Evolutionary conservation across 1,140 invertebrate species (phyloP).

Genomic region (Bicyclus anynana): DNA sequence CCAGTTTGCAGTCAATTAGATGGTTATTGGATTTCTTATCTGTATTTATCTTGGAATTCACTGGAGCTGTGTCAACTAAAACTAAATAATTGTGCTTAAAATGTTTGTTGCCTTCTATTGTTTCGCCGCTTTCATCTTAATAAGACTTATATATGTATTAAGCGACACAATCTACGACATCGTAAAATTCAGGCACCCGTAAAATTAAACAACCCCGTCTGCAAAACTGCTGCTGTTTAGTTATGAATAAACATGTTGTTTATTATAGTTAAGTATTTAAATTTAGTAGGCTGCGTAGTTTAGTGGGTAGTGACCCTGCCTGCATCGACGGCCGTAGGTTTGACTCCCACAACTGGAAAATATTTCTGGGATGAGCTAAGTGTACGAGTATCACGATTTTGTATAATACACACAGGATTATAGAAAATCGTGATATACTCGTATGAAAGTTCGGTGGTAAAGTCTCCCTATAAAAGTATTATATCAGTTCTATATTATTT

Average conservation of each 20-base stretch:
- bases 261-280: constrained; percentile 8
- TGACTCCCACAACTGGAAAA: too few relatives aligned
- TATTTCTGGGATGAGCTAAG: too few relatives aligned
- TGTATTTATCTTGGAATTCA: constrained; percentile 8
- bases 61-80: constrained; percentile 1
- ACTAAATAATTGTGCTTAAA: neutral
- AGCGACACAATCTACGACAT: constrained; percentile 26
- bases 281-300: too few relatives aligned
- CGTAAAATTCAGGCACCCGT: constrained; percentile 27
- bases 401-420: too few relatives aligned
- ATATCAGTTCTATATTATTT: too few relatives aligned
- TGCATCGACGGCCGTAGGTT: too few relatives aligned
- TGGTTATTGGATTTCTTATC: constrained; percentile 9
- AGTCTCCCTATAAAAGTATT: too few relatives aligned
- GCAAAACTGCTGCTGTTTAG: constrained; percentile 23
- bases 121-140: constrained; percentile 12
- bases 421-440: too few relatives aligned
- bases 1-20: constrained; percentile 6
- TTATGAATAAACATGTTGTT: constrained; percentile 22
- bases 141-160: constrained; percentile 17
- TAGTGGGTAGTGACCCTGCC: too few relatives aligned
- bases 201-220: constrained; percentile 30
- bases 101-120: constrained; percentile 9
- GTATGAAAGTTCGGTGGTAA: too few relatives aligned
- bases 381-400: too few relatives aligned